Base-by-base conservation (phyloP, 2,797 vertebrate species). In the Spatula clypeata region DNA sequence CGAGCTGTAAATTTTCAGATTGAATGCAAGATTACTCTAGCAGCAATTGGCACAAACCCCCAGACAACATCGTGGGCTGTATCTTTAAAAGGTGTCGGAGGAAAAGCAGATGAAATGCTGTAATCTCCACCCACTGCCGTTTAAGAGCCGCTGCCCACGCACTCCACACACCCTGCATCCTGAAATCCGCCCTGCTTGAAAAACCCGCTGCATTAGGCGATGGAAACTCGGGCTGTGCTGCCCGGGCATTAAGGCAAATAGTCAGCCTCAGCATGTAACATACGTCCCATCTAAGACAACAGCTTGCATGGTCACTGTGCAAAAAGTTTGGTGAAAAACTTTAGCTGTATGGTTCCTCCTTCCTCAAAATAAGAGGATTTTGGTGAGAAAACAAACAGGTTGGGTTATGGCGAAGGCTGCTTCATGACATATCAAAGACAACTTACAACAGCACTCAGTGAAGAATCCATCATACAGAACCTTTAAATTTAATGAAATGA, bases 1-100 rank as follows among this genome's bases (percentile, higher is more conserved):
- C 21, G 21, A 57, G 66, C 38, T 40, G 42, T 3, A 3, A 26
- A 29, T 3, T 47, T 61, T 11, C 65, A 85, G 83, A 79, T 67
- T 3, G 55, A 42, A 73, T 69, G 86, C 51, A 70, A 54, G 86
- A 67, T 51, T 45, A 42, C 51, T 75, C 57, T 29, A 14, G 86
- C 93, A 87, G 67, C 87, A 69, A 85, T 34, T 44, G 87, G 67
- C 93, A 77, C 17, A 42, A 65, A 14, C 40, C 42, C 77, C 58
- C 34, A 69, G 38, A 47, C 90, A 57, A 26, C 86, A 64, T 8
- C 69, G 79, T 92, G 95, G 91, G 90, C 64, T 97, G 93, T 82
- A 86, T 66, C 96, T 98, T 98, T 98, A 97, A 98, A 98, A 98
- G 98, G 98, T 97, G 98, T 97, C 96, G 88, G 97, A 98, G 97